Conservation (phyloP, 2,888 invertebrate species). For the Encarsia formosa region DNA sequence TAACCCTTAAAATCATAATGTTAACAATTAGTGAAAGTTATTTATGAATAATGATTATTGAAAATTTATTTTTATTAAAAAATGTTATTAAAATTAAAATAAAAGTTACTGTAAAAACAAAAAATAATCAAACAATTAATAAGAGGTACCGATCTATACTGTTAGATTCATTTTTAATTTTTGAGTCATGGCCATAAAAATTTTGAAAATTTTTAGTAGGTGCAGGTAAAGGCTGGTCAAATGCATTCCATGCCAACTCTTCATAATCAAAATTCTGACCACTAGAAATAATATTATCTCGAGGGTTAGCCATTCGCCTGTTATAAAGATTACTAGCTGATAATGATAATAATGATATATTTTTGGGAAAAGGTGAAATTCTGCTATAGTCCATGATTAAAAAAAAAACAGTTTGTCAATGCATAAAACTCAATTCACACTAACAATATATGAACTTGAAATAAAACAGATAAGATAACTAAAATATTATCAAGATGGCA, state of each 20-base stretch:
- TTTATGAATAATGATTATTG: not conserved
- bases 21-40: not conserved
- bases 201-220: conserved; percentile 15
- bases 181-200: conserved; percentile 15
- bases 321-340: conserved; percentile 41
- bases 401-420: too few species aligned
- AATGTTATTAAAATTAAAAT: not conserved
- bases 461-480: too few species aligned
- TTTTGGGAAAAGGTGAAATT: conserved; percentile 33
- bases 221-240: conserved; percentile 27
- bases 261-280: conserved; percentile 16
- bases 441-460: too few species aligned
- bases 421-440: too few species aligned
- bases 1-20: conserved; percentile 31
- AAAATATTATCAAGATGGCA: too few species aligned
- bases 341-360: conserved; percentile 34
- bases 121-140: conserved; percentile 6
- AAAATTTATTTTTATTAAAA: not conserved
- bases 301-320: conserved; percentile 36
- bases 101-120: not conserved
- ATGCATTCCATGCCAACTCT: conserved; percentile 22
- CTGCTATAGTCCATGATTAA: too few species aligned
- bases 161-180: conserved; percentile 12
- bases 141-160: too few species aligned
- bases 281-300: conserved; percentile 6